A percentile compares a stretch with the other conserved stretches of the same genome.
These are phyloP conservation scores for Oligia latruncula DNA, from an alignment of 2,888 invertebrate species.

Conservation along the genomic window DNA sequence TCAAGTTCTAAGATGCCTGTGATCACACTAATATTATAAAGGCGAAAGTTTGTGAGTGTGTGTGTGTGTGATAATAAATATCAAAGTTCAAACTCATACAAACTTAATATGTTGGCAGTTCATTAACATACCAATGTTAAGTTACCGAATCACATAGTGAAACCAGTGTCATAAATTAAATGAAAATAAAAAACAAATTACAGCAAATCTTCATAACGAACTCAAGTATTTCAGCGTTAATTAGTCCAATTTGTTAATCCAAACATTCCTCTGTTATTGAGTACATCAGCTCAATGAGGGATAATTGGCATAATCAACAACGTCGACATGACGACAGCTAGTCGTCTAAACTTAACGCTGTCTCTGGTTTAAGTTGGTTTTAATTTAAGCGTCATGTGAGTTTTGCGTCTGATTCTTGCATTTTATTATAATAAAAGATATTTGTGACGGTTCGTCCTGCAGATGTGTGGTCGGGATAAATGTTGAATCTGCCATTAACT, in stretches of 20 bases:
- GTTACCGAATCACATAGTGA: not conserved
- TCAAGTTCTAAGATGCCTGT: too few relatives aligned
- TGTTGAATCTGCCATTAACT: not conserved
- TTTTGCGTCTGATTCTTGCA: slow-evolving; percentile 12
- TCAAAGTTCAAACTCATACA: not conserved
- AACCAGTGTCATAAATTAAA: slow-evolving; percentile 34
- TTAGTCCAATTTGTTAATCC: slow-evolving; percentile 62
- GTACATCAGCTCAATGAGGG: slow-evolving; percentile 69
- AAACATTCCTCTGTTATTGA: slow-evolving; percentile 62
- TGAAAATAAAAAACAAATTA: slow-evolving; percentile 40
- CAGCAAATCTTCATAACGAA: slow-evolving; percentile 43
- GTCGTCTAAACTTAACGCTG: slow-evolving; percentile 24
- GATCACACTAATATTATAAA: too few relatives aligned
- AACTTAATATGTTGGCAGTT: not conserved
- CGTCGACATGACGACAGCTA: slow-evolving; percentile 41
- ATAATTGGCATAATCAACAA: slow-evolving; percentile 73
- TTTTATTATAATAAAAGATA: not conserved
- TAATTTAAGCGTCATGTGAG: slow-evolving; percentile 7
- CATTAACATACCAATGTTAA: not conserved
- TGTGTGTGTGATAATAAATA: too few relatives aligned
- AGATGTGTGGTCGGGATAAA: not conserved
- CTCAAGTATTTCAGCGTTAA: slow-evolving; percentile 50
- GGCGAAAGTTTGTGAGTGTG: too few relatives aligned
- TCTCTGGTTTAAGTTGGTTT: slow-evolving; percentile 35
- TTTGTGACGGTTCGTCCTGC: not conserved